Percentiles rank a stretch among this genome's conserved stretches.
Conservation (phyloP, 1,140 invertebrate species). For the Latrodectus geometricus region DNA sequence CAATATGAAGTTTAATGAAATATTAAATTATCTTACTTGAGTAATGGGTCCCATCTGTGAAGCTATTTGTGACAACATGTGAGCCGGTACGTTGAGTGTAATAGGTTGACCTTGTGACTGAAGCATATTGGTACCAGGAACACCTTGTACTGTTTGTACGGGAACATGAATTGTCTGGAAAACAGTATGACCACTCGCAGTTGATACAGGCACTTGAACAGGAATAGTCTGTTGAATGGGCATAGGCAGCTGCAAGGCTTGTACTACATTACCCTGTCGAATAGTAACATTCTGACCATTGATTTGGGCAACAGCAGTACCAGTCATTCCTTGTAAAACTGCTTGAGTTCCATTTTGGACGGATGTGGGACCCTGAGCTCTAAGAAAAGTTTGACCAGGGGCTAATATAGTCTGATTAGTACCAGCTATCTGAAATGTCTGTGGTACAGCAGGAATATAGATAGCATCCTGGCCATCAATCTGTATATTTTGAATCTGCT, state of each 20-base stretch:
- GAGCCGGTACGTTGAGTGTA: conserved; percentile 47
- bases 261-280: conserved; percentile 71
- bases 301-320: conserved; percentile 64
- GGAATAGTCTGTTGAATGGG: conserved; percentile 84
- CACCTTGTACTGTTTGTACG: conserved; percentile 78
- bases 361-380: conserved; percentile 69
- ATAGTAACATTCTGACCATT: conserved; percentile 82
- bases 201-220: conserved; percentile 91
- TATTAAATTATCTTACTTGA: conserved; percentile 36
- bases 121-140: conserved; percentile 70
- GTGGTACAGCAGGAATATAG: conserved; percentile 78
- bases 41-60: conserved; percentile 52
- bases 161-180: conserved; percentile 94
- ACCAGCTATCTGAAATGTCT: conserved; percentile 66
- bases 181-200: conserved; percentile 89
- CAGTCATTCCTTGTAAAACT: conserved; percentile 63
- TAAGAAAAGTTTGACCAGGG: conserved; percentile 75
- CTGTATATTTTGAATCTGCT: conserved; percentile 86
- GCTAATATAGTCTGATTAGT: conserved; percentile 71
- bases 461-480: conserved; percentile 93
- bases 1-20: not conserved
- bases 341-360: conserved; percentile 72
- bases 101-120: conserved; percentile 69
- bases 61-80: conserved; percentile 54
- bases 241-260: conserved; percentile 80